phyloP scores from a whole-genome alignment of 23 tunicate genomes.

The Ciona savignyi region DNA sequence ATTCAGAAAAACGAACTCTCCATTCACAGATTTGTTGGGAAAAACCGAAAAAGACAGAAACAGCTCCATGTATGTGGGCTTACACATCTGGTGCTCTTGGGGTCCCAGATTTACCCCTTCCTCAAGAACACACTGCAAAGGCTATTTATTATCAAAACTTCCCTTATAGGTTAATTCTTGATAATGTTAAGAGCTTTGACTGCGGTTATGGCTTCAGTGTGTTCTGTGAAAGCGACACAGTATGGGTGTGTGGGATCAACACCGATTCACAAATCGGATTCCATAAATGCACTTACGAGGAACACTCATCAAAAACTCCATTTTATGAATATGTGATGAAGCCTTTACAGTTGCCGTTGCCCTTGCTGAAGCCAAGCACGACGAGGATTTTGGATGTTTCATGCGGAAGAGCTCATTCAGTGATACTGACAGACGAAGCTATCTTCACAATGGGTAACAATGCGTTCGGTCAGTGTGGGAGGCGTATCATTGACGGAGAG shows the following conservation, averaged over 20 bases:
- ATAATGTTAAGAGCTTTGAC: slow-evolving; percentile 26
- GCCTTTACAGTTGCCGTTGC: slow-evolving; percentile 59
- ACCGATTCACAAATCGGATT: slow-evolving; percentile 83
- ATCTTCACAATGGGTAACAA: slow-evolving; percentile 68
- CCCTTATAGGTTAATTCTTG: slow-evolving; percentile 21
- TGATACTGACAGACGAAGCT: slow-evolving; percentile 79
- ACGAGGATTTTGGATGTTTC: slow-evolving; percentile 67
- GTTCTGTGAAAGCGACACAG: slow-evolving; percentile 24
- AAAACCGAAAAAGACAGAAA: slow-evolving; percentile 29
- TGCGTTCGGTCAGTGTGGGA: slow-evolving; percentile 88
- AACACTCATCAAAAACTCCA: neutral
- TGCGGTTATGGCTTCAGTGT: slow-evolving; percentile 92
- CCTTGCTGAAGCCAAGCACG: slow-evolving; percentile 25
- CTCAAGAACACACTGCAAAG: slow-evolving; percentile 6
- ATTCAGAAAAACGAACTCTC: slow-evolving; percentile 15
- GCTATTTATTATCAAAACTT: neutral
- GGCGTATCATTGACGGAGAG: slow-evolving; percentile 79
- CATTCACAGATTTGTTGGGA: slow-evolving; percentile 54
- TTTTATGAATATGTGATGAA: slow-evolving; percentile 42
- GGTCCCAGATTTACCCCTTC: slow-evolving; percentile 25
- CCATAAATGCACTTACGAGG: slow-evolving; percentile 18
- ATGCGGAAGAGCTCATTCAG: slow-evolving; percentile 80
- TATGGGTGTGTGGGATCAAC: slow-evolving; percentile 79
- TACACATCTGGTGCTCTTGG: slow-evolving; percentile 69
- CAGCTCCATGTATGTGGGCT: slow-evolving; percentile 69